Evolutionary conservation across 2,113 vertebrate genomes (phyloP).

Genomic region (Columba janthina): DNA sequence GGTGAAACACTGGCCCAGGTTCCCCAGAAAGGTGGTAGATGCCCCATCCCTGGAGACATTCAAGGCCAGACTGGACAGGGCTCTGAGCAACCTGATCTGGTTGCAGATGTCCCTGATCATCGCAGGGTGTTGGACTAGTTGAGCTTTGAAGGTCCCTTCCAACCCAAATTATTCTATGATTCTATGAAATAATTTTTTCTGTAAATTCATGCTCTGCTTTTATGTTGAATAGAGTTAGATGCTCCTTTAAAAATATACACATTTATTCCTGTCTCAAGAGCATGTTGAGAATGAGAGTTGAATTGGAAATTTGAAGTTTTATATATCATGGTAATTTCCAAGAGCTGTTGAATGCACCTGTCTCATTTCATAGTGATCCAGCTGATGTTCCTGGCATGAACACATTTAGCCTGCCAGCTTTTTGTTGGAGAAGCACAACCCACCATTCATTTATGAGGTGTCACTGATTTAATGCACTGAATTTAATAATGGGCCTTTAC

Average conservation of each 20-base stretch:
- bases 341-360: not conserved
- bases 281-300: not conserved
- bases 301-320: not conserved
- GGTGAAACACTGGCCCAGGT: too few species aligned
- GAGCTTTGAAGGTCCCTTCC: too few species aligned
- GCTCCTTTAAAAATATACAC: not conserved
- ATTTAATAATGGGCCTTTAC: not conserved
- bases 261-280: not conserved
- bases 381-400: not conserved
- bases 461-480: not conserved
- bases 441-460: not conserved
- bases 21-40: too few species aligned
- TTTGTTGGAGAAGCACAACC: not conserved
- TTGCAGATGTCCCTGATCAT: too few species aligned
- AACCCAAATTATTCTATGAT: too few species aligned
- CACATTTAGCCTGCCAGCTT: not conserved
- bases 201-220: not conserved
- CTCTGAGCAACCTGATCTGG: too few species aligned
- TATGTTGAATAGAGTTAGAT: not conserved
- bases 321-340: not conserved
- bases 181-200: not conserved
- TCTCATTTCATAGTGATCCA: not conserved
- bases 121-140: too few species aligned
- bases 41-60: too few species aligned
- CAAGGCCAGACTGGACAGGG: too few species aligned